Conservation (phyloP, 2,888 invertebrate genomes). For the Cylloceria caligata region DNA sequence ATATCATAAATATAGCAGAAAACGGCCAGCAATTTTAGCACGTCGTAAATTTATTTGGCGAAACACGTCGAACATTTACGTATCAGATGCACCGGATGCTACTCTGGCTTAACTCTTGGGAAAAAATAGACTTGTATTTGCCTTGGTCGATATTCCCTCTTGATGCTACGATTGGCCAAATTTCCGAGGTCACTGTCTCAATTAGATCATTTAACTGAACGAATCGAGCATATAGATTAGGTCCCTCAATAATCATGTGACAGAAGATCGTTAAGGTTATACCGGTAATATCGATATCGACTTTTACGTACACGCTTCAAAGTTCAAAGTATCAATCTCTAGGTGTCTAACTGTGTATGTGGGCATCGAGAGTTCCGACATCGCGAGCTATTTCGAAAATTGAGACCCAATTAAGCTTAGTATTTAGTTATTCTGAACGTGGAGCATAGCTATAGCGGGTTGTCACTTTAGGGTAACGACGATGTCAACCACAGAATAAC, state of each 20-base stretch:
- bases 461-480: not conserved
- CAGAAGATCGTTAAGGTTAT: not conserved
- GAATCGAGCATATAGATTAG: not conserved
- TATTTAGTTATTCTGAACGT: conserved; percentile 4
- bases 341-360: no score
- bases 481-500: not conserved
- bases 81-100: conserved; percentile 41
- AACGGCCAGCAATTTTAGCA: conserved; percentile 72
- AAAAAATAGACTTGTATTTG: not conserved
- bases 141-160: conserved; percentile 1
- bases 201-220: not conserved
- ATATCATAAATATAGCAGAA: conserved; percentile 70
- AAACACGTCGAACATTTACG: conserved; percentile 54
- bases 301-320: no score
- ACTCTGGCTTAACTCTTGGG: conserved; percentile 26
- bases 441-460: not conserved
- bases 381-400: no score
- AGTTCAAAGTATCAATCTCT: no score
- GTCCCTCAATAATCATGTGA: not conserved
- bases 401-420: no score
- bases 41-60: conserved; percentile 71
- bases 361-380: no score
- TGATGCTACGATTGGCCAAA: not conserved
- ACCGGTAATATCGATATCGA: conserved; percentile 11
- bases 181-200: not conserved